These are phyloP conservation scores for Drosophila peninsularis DNA, from an alignment of 2,888 invertebrate genomes.

Conservation along the genomic window DNA sequence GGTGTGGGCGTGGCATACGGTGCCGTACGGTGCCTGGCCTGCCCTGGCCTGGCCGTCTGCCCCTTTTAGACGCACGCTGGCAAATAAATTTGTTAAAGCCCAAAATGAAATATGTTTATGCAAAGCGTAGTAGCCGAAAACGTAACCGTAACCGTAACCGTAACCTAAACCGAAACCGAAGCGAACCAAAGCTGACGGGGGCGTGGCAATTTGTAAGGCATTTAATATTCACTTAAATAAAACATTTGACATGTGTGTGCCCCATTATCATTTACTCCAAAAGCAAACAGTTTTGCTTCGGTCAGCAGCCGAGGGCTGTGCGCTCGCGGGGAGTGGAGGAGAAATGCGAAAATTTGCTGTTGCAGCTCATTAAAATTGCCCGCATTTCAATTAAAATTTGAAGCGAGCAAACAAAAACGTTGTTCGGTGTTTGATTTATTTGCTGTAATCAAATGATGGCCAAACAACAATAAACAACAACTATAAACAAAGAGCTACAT, in stretches of 20 bases:
- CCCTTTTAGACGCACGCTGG: slow-evolving; percentile 48
- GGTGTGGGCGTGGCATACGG: slow-evolving; percentile 19
- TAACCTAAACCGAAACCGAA: background rate
- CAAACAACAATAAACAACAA: slow-evolving; percentile 17
- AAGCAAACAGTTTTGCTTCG: slow-evolving; percentile 27
- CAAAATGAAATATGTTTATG: slow-evolving; percentile 71
- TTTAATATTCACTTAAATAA: slow-evolving; percentile 78
- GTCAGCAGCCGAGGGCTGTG: slow-evolving; percentile 24
- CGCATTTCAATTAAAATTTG: slow-evolving; percentile 43
- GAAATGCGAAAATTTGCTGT: slow-evolving; percentile 24
- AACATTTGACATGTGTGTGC: slow-evolving; percentile 62
- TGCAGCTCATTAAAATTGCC: slow-evolving; percentile 55
- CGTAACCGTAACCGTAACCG: slow-evolving; percentile 1
- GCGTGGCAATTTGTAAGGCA: slow-evolving; percentile 54
- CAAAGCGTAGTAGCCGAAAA: slow-evolving; percentile 41
- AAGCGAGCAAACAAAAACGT: slow-evolving; percentile 25
- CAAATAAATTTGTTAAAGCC: slow-evolving; percentile 70
- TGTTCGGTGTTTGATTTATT: slow-evolving; percentile 45
- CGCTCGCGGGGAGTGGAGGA: background rate
- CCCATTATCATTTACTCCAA: slow-evolving; percentile 50
- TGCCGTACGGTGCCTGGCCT: no score
- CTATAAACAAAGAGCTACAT: slow-evolving; percentile 19
- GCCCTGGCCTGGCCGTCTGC: background rate
- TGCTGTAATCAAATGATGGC: slow-evolving; percentile 41
- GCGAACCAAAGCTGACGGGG: background rate